Base-by-base conservation (phyloP, 2,113 vertebrate species). In the Apistogramma diplotaenia region DNA sequence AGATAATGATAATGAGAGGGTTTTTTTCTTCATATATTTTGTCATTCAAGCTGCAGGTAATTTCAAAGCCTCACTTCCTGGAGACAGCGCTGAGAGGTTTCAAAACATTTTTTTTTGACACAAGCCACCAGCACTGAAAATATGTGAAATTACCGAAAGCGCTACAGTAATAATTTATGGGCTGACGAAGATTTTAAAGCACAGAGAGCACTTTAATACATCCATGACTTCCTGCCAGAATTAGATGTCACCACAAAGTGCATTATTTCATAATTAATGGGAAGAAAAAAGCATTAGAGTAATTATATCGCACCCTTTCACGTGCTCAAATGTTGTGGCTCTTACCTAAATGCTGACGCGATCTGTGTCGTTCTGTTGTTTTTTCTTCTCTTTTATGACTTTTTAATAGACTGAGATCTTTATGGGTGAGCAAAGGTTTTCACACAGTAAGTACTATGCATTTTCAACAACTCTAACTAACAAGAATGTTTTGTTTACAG, bases 231-330 rank as follows among this genome's bases (percentile, higher is more conserved):
- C 62, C 62, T 60, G 12, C 8, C 15, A 53, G 43, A 84, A 76
- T 53, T 65, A 74, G 55, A 79, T 84, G 62, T 82, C 67, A 43
- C 77, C 71, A 88, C 79, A 89, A 85, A 87, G 82, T 72, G 76
- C 35, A 76, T 46, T 58, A 11, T 54, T 90, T 70, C 60, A 87
- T 89, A 70, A 76, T 81, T 87, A 67, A 90, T 81, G 61, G 35
- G 71, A 82, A 59, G 33, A 58, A 35, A 83, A 71, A 82, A 78
- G 46, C 55, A 58, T 62, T 3, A 37, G 6, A 1, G 61, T 35
- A 77, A 74, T 25, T 56, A 19, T 70, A 55, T 56, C 15, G 12
- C 29, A 6, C 43, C 35, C 27, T 71, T 75, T 72, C 23, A 43
- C 58, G 75, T 23, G 23, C 33, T 55, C n/a, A 5, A 82, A 78